Base-by-base conservation (phyloP, 2,888 invertebrate genomes). In the Lochmaea capreae region DNA sequence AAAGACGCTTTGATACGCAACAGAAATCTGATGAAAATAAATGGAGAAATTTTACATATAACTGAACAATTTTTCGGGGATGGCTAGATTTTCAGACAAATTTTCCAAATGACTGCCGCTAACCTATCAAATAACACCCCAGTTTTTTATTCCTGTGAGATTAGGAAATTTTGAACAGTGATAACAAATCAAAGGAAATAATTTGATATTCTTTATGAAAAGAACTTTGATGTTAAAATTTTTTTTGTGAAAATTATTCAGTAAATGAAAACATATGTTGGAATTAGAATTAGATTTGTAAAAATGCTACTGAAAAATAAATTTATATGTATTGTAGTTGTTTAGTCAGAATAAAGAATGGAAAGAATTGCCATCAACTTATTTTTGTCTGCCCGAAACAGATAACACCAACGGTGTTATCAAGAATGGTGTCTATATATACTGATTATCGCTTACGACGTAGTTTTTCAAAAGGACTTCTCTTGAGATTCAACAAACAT, bases 11-110 rank as follows among this genome's bases (percentile, higher is more conserved):
- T 46, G 65, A 52, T 67, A 67, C 66, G 49, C 46, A 61, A 54
- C 61, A 61, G 61, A 16, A 58, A 22, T 33, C 46, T 49, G 59
- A 68, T 66, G 73, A 67, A 70, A 73, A 70, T 66, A 66, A 66
- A 70, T 70, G 33, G 67, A 42, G 73, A 49, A 67, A 71, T 74
- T 74, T 74, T 57, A 74, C 70, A 74, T 66, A 61, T 57, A 70
- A 49, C 26, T 67, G 73, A 70, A 67, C 73, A 62, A 70, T 66
- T 62, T 65, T 67, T 74, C 33, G 67, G 26, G 67, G 62, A 43
- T 71, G 58, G 33, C 46, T 65, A 61, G 67, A 66, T 67, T 67
- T 59, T 72, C 63, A 43, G 65, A 43, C 65, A 46, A 43, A 71
- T 65, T 71, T 68, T 68, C 68, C 68, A 58, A 39, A 8, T 26